These are phyloP conservation scores for Acrocephalus arundinaceus DNA, from an alignment of 2,113 vertebrate genomes.

Conservation along the genomic window DNA sequence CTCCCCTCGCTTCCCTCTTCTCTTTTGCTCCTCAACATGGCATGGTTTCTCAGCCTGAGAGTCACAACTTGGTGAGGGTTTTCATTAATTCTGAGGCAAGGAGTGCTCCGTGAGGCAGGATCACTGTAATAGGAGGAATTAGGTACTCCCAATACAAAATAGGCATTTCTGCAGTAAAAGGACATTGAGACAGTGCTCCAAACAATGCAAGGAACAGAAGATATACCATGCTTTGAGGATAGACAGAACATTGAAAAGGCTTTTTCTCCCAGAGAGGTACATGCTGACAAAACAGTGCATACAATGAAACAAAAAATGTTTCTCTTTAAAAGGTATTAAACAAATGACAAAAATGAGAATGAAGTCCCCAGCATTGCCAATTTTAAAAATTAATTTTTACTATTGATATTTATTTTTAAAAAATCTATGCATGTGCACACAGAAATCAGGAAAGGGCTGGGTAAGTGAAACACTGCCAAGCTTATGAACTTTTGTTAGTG, in stretches of 20 bases:
- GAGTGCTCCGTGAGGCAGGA: constrained; percentile 60
- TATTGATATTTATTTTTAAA: constrained; percentile 7
- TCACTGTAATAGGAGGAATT: constrained; percentile 73
- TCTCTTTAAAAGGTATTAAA: constrained; percentile 70
- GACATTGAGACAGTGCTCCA: constrained; percentile 71
- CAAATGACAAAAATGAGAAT: constrained; percentile 87
- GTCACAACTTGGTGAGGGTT: neutral
- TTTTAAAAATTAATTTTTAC: constrained; percentile 52
- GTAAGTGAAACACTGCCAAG: constrained; percentile 60
- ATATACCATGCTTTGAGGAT: constrained; percentile 80
- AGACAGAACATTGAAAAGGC: constrained; percentile 69
- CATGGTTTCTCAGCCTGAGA: neutral
- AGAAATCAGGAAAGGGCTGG: constrained; percentile 57
- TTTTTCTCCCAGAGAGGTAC: constrained; percentile 74
- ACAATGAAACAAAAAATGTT: constrained; percentile 74
- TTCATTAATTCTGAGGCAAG: neutral
- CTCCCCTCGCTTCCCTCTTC: neutral
- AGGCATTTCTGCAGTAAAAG: constrained; percentile 70
- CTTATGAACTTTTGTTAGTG: constrained; percentile 66
- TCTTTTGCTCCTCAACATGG: neutral
- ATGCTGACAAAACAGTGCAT: constrained; percentile 82
- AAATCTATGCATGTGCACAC: constrained; percentile 47
- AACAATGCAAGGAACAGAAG: constrained; percentile 76
- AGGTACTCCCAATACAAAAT: constrained; percentile 66
- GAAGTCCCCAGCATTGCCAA: constrained; percentile 75